A percentile compares a stretch with the other conserved stretches of the same genome.
phyloP scores from a whole-genome alignment of 2,797 vertebrate genomes.

The Eulemur rubriventer region DNA sequence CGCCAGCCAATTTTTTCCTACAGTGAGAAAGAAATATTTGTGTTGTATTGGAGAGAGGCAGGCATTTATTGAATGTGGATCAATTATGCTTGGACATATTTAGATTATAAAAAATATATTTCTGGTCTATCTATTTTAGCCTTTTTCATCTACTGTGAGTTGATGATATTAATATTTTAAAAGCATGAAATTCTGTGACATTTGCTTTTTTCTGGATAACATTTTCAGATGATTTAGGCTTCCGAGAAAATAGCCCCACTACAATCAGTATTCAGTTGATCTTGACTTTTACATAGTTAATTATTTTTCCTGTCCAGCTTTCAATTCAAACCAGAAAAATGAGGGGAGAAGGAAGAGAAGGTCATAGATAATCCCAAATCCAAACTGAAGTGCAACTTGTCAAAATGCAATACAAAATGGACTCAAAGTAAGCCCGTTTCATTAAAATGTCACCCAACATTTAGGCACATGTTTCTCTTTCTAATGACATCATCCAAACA shows the following conservation, averaged over 20 bases:
- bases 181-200: slow-evolving; percentile 39
- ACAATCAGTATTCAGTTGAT: background rate
- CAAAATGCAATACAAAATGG: background rate
- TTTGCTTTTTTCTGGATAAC: slow-evolving; percentile 47
- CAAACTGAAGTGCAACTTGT: slow-evolving; percentile 17
- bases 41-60: slow-evolving; percentile 6
- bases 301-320: slow-evolving; percentile 40
- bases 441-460: slow-evolving; percentile 34
- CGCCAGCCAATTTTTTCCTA: slow-evolving; percentile 99
- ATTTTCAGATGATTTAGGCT: slow-evolving; percentile 58
- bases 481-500: background rate
- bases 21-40: slow-evolving; percentile 70
- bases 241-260: slow-evolving; percentile 1
- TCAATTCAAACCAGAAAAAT: slow-evolving; percentile 24
- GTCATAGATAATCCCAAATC: slow-evolving; percentile 23
- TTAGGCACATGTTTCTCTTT: slow-evolving; percentile 34
- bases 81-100: slow-evolving; percentile 35
- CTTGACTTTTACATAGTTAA: slow-evolving; percentile 33
- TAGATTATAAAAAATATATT: background rate
- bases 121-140: background rate
- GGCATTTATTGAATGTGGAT: background rate
- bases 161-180: background rate
- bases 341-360: background rate
- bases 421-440: background rate
- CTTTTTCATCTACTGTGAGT: background rate